Evolutionary conservation across 2,113 vertebrate species (phyloP).

Genomic region (Halichoerus grypus): DNA sequence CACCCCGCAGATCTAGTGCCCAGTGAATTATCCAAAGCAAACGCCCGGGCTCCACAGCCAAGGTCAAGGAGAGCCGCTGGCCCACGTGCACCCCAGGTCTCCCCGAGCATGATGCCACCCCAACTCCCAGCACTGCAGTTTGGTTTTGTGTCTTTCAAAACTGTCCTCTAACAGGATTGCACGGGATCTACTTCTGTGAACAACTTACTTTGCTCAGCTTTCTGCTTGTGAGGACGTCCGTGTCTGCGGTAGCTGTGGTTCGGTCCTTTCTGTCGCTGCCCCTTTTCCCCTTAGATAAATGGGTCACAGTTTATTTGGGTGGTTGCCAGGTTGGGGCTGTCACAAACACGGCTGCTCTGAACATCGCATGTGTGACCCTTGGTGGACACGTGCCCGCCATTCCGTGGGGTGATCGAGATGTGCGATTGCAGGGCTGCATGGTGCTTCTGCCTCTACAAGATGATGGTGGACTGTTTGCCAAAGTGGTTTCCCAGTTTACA

Average conservation of each 20-base stretch:
- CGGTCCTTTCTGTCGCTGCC: fast-evolving
- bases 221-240: fast-evolving
- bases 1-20: fast-evolving
- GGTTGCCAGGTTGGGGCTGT: fast-evolving
- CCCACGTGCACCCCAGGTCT: fast-evolving
- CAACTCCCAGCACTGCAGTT: fast-evolving
- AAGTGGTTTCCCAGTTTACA: fast-evolving
- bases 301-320: fast-evolving
- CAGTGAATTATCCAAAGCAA: fast-evolving
- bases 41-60: fast-evolving
- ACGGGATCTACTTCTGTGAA: fast-evolving
- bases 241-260: fast-evolving
- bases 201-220: fast-evolving
- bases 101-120: fast-evolving
- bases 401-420: background rate
- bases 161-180: background rate
- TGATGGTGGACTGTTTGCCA: background rate
- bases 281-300: fast-evolving
- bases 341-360: fast-evolving
- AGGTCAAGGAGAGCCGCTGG: fast-evolving
- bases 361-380: fast-evolving
- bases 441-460: background rate
- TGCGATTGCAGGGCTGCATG: fast-evolving
- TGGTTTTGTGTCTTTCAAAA: background rate
- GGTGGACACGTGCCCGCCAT: fast-evolving